Percentiles rank a stretch among this genome's conserved stretches.
phyloP scores from a whole-genome alignment of 2,888 invertebrate genomes.

The Cerastis leucographa region DNA sequence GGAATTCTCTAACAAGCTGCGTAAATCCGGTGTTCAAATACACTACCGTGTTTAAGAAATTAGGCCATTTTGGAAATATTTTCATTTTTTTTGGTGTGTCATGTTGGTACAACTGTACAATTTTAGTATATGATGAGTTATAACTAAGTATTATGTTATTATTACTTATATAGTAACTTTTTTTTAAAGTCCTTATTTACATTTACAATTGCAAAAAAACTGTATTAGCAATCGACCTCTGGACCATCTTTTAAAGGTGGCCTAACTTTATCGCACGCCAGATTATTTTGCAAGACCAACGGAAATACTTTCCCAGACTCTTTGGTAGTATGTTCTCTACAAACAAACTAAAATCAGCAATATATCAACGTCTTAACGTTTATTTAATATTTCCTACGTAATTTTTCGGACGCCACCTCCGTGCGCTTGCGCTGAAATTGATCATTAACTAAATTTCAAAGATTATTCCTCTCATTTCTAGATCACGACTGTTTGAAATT shows the following conservation, averaged over 20 bases:
- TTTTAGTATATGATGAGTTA: not conserved
- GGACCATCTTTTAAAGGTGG: not conserved
- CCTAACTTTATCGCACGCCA: not conserved
- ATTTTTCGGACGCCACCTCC: constrained; percentile 67
- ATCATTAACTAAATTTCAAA: constrained; percentile 76
- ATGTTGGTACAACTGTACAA: not conserved
- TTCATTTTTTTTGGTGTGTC: not conserved
- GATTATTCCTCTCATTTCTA: constrained; percentile 75
- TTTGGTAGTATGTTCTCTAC: constrained; percentile 61
- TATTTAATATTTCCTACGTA: constrained; percentile 70
- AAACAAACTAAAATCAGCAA: constrained; percentile 70
- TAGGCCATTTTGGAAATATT: not conserved
- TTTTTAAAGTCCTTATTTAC: not conserved
- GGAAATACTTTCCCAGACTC: constrained; percentile 56
- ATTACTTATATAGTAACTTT: too few relatives aligned
- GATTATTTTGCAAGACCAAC: constrained; percentile 56
- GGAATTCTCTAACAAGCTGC: constrained; percentile 58
- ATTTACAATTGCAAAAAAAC: not conserved
- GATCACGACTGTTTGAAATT: constrained; percentile 68
- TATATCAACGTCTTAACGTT: constrained; percentile 70
- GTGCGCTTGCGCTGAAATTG: constrained; percentile 64
- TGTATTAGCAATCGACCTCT: not conserved
- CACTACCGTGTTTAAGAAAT: not conserved
- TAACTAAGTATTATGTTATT: not conserved
- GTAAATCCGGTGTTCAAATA: constrained; percentile 62